Evolutionary conservation across 1,140 invertebrate species (phyloP).

Genomic region (Agrypnia vestita): DNA sequence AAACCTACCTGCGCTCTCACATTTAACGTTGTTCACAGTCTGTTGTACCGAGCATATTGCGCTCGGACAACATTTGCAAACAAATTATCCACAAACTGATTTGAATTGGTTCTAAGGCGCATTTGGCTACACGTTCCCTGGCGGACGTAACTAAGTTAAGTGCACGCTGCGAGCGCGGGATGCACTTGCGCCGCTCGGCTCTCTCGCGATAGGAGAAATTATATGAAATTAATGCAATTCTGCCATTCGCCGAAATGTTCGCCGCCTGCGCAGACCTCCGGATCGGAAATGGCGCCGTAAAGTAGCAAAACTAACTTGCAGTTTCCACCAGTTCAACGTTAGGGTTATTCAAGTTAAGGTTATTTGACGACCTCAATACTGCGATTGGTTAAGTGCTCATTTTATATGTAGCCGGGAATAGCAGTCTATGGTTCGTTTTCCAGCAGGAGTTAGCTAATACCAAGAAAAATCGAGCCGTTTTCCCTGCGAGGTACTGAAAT

Average conservation of each 20-base stretch:
- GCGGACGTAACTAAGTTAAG: constrained; percentile 24
- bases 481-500: too few species aligned
- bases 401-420: background rate
- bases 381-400: constrained; percentile 11
- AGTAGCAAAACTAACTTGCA: constrained; percentile 37
- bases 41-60: constrained; percentile 21
- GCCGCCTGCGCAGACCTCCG: constrained; percentile 22
- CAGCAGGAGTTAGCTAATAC: too few species aligned
- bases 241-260: constrained; percentile 39
- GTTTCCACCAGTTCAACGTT: constrained; percentile 26
- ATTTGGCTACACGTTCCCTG: background rate
- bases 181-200: constrained; percentile 5
- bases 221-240: constrained; percentile 55
- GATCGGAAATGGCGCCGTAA: constrained; percentile 37
- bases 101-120: constrained; percentile 26
- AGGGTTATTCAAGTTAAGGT: constrained; percentile 30
- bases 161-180: constrained; percentile 3
- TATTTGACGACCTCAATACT: constrained; percentile 25
- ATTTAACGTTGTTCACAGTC: constrained; percentile 13
- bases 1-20: background rate
- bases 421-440: too few species aligned
- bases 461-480: too few species aligned
- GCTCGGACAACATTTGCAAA: constrained; percentile 37
- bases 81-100: constrained; percentile 40
- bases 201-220: constrained; percentile 46